Evolutionary conservation across 2,797 vertebrate genomes (phyloP).

Genomic region (Mallotus villosus): DNA sequence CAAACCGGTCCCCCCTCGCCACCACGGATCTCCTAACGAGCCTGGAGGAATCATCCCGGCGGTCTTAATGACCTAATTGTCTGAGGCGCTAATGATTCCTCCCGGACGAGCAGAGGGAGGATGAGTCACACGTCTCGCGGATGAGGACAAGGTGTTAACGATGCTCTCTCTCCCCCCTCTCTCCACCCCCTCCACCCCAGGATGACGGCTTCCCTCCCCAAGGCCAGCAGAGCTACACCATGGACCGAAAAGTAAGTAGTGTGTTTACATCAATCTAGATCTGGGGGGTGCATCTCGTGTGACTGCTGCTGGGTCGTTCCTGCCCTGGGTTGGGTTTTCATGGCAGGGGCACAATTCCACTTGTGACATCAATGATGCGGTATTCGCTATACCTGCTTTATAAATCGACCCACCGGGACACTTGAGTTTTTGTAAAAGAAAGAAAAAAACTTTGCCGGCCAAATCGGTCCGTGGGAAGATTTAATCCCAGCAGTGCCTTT

Average conservation of each 20-base stretch:
- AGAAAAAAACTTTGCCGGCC: not conserved
- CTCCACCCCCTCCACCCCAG: constrained; percentile 48
- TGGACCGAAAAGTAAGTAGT: constrained; percentile 88
- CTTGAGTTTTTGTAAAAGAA: not conserved
- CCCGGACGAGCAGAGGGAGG: not conserved
- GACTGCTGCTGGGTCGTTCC: not conserved
- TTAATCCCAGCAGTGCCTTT: not conserved
- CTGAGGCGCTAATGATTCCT: constrained; percentile 13
- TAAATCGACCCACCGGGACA: not conserved
- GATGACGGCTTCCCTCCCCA: constrained; percentile 84
- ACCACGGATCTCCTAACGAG: not conserved
- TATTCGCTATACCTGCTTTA: not conserved
- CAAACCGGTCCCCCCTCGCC: too few species aligned
- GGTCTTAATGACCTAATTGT: not conserved
- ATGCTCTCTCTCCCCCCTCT: constrained; percentile 20
- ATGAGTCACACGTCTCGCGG: not conserved
- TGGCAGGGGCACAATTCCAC: not conserved
- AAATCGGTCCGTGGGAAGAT: not conserved
- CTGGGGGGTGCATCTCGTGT: not conserved
- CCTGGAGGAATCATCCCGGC: constrained; percentile 12
- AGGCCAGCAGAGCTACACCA: constrained; percentile 82
- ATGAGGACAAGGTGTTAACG: not conserved
- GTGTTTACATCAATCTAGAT: not conserved
- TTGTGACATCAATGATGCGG: not conserved
- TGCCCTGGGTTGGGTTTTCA: not conserved